These are phyloP conservation scores for Cromileptes altivelis DNA, from an alignment of 2,113 vertebrate genomes.

Conservation along the genomic window DNA sequence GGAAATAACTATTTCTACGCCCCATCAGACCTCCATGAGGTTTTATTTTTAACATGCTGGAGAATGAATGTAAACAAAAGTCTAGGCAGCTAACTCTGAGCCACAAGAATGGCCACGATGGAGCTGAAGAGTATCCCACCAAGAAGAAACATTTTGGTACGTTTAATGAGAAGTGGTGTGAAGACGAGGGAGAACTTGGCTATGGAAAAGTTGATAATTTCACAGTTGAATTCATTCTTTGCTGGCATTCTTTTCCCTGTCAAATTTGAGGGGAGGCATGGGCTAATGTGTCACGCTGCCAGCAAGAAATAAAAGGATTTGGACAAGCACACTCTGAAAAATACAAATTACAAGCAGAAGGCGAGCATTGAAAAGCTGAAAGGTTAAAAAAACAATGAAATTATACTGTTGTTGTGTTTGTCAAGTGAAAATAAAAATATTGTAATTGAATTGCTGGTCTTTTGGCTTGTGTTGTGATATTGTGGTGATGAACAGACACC, in stretches of 20 bases:
- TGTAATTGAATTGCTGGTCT: conserved; percentile 20
- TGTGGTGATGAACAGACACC: conserved; percentile 15
- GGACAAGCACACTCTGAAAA: conserved; percentile 19
- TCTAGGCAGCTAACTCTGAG: neutral
- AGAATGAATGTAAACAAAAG: neutral
- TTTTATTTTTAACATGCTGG: neutral
- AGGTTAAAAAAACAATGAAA: neutral
- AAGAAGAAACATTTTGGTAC: conserved; percentile 32
- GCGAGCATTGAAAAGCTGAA: neutral
- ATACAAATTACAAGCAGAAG: conserved; percentile 31
- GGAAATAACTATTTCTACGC: neutral
- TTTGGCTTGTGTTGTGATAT: conserved; percentile 19
- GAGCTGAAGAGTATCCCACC: neutral
- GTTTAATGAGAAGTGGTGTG: conserved; percentile 52
- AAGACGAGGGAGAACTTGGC: conserved; percentile 42
- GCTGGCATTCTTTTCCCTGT: conserved; percentile 53
- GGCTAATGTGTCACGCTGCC: conserved; percentile 51
- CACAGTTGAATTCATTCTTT: conserved; percentile 46
- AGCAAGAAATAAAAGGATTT: conserved; percentile 50
- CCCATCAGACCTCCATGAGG: neutral
- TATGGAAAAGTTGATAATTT: conserved; percentile 59
- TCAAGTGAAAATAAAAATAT: conserved; percentile 29
- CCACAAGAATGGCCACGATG: neutral
- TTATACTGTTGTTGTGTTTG: conserved; percentile 34
- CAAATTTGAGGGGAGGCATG: conserved; percentile 46